These are phyloP conservation scores for Alces alces DNA, from an alignment of 2,113 vertebrate genomes.

Conservation along the genomic window DNA sequence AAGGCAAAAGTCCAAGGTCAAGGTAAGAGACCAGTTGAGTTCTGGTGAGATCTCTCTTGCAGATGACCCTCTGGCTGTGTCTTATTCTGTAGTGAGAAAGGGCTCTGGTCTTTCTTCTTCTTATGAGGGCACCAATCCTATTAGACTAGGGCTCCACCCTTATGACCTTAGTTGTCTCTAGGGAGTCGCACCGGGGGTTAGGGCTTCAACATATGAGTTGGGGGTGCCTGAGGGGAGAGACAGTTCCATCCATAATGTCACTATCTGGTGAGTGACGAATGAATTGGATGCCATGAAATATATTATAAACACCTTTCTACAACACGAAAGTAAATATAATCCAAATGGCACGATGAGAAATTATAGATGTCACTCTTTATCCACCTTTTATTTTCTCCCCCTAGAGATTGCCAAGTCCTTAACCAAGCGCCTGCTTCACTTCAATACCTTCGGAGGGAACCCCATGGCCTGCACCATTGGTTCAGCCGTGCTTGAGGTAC, in stretches of 20 bases:
- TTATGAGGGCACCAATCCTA: not conserved
- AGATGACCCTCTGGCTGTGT: not conserved
- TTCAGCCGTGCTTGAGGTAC: constrained; percentile 91
- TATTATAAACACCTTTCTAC: not conserved
- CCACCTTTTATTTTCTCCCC: constrained; percentile 38
- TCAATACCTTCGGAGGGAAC: constrained; percentile 94
- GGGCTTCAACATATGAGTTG: not conserved
- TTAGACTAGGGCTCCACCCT: not conserved
- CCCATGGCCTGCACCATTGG: constrained; percentile 88
- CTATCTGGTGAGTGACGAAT: not conserved
- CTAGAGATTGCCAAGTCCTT: constrained; percentile 90
- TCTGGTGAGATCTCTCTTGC: not conserved
- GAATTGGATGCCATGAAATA: not conserved
- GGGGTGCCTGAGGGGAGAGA: not conserved
- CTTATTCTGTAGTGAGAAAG: not conserved
- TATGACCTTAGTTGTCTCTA: not conserved
- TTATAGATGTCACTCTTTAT: not conserved
- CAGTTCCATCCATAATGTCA: not conserved
- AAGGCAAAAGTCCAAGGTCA: not conserved
- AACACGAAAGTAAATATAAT: not conserved
- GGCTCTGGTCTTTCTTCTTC: not conserved
- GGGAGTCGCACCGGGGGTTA: not conserved
- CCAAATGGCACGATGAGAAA: not conserved
- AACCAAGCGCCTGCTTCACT: constrained; percentile 78
- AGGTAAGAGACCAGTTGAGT: not conserved